These are phyloP conservation scores for Papilio polyxenes DNA, from an alignment of 1,140 invertebrate species.

Conservation along the genomic window DNA sequence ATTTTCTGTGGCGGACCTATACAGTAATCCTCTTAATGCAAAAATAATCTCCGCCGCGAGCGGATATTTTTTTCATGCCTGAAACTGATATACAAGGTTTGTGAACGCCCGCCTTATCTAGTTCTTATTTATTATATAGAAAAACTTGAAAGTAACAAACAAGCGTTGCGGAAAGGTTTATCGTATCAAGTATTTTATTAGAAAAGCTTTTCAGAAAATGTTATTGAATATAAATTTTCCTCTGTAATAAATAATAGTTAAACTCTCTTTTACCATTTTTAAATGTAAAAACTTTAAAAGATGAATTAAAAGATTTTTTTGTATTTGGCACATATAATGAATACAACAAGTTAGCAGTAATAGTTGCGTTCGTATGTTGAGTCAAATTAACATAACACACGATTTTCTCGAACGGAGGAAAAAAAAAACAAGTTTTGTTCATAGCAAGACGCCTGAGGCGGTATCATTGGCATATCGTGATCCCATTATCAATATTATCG, in stretches of 20 bases:
- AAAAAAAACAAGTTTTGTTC: background rate
- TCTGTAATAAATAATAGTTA: background rate
- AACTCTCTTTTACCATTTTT: too few relatives aligned
- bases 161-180: background rate
- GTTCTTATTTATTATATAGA: conserved; percentile 10
- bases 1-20: conserved; percentile 18
- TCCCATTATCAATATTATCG: background rate
- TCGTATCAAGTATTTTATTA: background rate
- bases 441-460: background rate
- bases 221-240: background rate
- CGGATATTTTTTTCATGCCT: conserved; percentile 13
- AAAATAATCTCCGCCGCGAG: conserved; percentile 14
- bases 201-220: background rate
- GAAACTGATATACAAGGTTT: conserved; percentile 11
- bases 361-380: too few relatives aligned
- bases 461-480: background rate
- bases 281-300: too few relatives aligned
- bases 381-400: too few relatives aligned
- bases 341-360: too few relatives aligned
- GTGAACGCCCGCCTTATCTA: background rate
- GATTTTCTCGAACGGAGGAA: too few relatives aligned
- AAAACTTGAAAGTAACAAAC: conserved; percentile 9
- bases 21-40: conserved; percentile 34
- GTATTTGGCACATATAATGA: too few relatives aligned
- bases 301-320: too few relatives aligned